A percentile compares a stretch with the other conserved stretches of the same genome.
phyloP scores from a whole-genome alignment of 2,113 vertebrate species.

The Onychorhynchus coronatus region DNA sequence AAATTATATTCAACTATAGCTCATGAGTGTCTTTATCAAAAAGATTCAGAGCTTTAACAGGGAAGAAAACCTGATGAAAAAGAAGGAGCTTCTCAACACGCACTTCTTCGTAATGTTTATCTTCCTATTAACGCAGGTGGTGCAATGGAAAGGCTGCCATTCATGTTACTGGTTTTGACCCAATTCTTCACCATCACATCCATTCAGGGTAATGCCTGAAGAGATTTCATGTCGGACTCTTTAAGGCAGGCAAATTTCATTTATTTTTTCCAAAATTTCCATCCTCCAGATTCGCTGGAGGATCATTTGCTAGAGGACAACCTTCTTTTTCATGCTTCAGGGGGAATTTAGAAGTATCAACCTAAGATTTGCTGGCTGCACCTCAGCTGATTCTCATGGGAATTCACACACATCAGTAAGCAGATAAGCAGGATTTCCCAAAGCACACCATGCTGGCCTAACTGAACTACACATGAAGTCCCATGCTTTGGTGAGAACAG shows the following conservation, averaged over 20 bases:
- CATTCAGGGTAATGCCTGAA: background rate
- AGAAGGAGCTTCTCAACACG: background rate
- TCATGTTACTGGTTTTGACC: background rate
- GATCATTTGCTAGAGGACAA: background rate
- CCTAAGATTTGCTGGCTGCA: background rate
- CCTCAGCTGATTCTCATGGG: background rate
- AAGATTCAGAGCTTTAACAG: background rate
- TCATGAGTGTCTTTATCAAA: background rate
- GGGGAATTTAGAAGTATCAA: background rate
- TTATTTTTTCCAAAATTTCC: background rate
- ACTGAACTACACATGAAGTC: background rate
- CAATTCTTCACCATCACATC: background rate
- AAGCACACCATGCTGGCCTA: background rate
- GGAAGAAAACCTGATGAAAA: background rate
- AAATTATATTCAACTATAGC: background rate
- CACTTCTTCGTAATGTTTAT: background rate
- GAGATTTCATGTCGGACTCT: background rate
- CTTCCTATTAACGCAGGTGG: background rate
- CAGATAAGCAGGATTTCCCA: background rate
- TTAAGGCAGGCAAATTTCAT: background rate
- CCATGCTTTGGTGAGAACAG: background rate
- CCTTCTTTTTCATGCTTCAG: background rate
- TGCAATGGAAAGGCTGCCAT: background rate
- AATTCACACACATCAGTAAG: background rate
- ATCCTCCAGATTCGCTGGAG: background rate